Evolutionary conservation across 2,888 invertebrate species (phyloP).

Genomic region (Hymenopus coronatus): DNA sequence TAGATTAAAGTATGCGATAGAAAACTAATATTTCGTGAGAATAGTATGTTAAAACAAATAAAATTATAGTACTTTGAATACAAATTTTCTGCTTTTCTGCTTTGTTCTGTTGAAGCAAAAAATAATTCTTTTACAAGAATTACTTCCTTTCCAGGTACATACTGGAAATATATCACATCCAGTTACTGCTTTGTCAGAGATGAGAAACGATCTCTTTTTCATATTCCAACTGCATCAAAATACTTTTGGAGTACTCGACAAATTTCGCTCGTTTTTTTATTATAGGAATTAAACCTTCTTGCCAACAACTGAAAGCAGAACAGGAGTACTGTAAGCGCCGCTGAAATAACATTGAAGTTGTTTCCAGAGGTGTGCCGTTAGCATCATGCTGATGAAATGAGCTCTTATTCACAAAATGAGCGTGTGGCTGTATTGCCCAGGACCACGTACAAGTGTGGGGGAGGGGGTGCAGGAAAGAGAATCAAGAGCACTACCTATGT

Average conservation of each 20-base stretch:
- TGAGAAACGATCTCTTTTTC: background rate
- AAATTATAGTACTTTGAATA: no score
- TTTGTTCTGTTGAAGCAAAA: no score
- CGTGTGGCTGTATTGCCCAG: background rate
- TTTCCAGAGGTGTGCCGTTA: background rate
- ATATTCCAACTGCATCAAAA: background rate
- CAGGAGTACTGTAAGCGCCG: no score
- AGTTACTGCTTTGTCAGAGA: background rate
- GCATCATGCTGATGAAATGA: background rate
- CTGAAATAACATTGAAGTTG: background rate
- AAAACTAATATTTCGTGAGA: no score
- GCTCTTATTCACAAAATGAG: background rate
- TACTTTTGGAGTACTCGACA: background rate
- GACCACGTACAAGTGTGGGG: no score
- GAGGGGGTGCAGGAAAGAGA: no score
- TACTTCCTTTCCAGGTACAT: background rate
- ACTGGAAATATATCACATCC: background rate
- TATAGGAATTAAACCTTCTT: background rate
- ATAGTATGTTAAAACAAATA: no score
- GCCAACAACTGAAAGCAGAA: background rate
- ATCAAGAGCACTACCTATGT: no score
- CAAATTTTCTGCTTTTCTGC: no score
- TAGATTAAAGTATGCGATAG: no score
- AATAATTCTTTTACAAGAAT: no score
- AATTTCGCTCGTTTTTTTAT: background rate